phyloP scores from a whole-genome alignment of 53 echinoderm and acorn worm species.

The Henricia sp. region DNA sequence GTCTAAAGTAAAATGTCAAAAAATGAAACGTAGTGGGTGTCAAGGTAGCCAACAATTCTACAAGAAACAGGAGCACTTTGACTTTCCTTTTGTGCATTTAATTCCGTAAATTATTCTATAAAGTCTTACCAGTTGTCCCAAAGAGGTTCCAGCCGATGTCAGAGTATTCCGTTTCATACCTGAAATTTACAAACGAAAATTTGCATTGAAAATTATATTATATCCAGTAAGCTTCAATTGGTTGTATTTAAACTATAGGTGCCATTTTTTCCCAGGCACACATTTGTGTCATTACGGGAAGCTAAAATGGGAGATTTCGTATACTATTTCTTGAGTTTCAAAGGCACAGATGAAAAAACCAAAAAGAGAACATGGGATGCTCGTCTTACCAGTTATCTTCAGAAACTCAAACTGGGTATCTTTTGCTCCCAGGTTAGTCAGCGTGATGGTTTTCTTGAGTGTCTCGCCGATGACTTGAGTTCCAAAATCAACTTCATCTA shows the following conservation, averaged over 20 bases:
- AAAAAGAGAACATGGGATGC: neutral
- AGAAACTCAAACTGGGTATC: constrained; percentile 91
- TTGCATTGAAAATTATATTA: too few relatives aligned
- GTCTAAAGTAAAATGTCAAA: constrained; percentile 61
- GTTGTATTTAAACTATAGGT: too few relatives aligned
- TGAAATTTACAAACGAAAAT: constrained; percentile 16
- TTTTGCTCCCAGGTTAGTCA: constrained; percentile 90
- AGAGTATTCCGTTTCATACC: constrained; percentile 81
- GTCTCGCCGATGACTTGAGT: constrained; percentile 97
- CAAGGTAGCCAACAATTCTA: neutral
- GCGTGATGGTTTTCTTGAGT: constrained; percentile 78
- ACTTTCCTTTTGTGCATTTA: too few relatives aligned
- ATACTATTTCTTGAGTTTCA: too few relatives aligned
- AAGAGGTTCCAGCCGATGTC: constrained; percentile 88
- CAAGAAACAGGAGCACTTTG: neutral
- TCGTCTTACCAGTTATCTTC: constrained; percentile 83
- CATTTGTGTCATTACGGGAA: too few relatives aligned
- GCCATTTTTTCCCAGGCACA: too few relatives aligned
- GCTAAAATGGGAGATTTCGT: too few relatives aligned
- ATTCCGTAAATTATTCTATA: too few relatives aligned
- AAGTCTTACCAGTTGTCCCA: constrained; percentile 95
- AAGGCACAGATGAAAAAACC: neutral
- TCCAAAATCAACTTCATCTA: constrained; percentile 78
- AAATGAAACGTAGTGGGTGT: neutral
- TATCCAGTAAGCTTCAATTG: too few relatives aligned